phyloP scores from a whole-genome alignment of 2,113 vertebrate genomes.

The Cynopterus brachyotis region DNA sequence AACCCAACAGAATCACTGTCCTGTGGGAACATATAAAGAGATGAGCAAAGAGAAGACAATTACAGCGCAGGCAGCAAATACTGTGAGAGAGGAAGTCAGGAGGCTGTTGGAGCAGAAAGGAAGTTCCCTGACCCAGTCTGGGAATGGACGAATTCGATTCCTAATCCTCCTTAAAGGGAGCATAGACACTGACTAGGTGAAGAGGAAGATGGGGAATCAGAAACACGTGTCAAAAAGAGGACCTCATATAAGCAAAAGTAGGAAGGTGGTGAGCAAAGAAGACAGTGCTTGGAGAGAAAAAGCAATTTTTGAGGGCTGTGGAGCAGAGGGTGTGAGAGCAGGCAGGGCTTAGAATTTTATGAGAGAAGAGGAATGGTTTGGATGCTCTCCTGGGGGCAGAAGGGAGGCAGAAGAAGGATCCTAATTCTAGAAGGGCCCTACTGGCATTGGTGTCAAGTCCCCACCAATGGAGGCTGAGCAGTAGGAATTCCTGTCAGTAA shows the following conservation, averaged over 20 bases:
- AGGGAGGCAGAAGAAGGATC: background rate
- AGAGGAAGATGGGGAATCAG: background rate
- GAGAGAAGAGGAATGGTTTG: background rate
- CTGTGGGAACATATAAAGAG: background rate
- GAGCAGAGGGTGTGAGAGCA: background rate
- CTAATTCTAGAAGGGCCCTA: background rate
- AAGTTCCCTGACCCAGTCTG: background rate
- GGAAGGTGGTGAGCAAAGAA: background rate
- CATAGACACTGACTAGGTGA: background rate
- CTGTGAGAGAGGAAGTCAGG: background rate
- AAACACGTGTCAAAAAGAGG: background rate
- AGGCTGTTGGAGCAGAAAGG: background rate
- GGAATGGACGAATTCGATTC: background rate
- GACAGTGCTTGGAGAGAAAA: background rate
- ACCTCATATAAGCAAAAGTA: background rate
- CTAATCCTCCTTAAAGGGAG: background rate
- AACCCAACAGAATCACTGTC: background rate
- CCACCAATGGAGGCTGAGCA: background rate
- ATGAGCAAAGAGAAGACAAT: background rate
- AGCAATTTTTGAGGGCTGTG: background rate
- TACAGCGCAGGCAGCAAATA: background rate
- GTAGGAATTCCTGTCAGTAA: background rate
- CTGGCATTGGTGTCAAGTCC: background rate
- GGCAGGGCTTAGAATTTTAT: background rate
- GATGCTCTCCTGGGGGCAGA: accelerated